Evolutionary conservation across 2,113 vertebrate species (phyloP).

Genomic region (Corvus cornix): DNA sequence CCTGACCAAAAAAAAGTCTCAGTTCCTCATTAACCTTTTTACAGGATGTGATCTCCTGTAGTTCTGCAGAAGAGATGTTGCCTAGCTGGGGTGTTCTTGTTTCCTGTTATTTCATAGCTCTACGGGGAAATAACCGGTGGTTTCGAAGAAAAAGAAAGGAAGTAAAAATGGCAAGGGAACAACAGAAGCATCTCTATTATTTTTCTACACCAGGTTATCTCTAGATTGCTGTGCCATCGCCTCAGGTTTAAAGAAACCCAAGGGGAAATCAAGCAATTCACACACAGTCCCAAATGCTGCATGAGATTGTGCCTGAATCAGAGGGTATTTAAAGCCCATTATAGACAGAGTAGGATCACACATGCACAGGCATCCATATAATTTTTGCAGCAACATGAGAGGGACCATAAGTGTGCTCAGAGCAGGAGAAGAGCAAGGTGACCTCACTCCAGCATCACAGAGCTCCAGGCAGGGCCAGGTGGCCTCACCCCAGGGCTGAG

Average conservation of each 20-base stretch:
- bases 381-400: not conserved
- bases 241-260: constrained; percentile 17
- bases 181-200: constrained; percentile 26
- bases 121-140: constrained; percentile 25
- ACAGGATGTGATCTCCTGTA: not conserved
- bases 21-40: constrained; percentile 7
- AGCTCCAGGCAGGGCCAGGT: not conserved
- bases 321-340: not conserved
- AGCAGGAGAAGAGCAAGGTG: not conserved
- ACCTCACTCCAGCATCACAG: not conserved
- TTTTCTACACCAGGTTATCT: not conserved
- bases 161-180: constrained; percentile 19
- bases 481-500: not conserved
- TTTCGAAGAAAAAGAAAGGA: constrained; percentile 44
- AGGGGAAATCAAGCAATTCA: constrained; percentile 16
- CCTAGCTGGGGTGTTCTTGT: not conserved
- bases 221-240: not conserved
- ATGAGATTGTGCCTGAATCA: not conserved
- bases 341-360: not conserved
- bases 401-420: not conserved
- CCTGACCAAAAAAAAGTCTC: not conserved
- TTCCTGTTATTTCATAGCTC: constrained; percentile 32
- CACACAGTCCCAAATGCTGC: not conserved
- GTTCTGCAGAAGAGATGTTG: not conserved
- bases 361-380: not conserved